Evolutionary conservation across 2,888 invertebrate genomes (phyloP).

Genomic region (Amphipyra berbera): DNA sequence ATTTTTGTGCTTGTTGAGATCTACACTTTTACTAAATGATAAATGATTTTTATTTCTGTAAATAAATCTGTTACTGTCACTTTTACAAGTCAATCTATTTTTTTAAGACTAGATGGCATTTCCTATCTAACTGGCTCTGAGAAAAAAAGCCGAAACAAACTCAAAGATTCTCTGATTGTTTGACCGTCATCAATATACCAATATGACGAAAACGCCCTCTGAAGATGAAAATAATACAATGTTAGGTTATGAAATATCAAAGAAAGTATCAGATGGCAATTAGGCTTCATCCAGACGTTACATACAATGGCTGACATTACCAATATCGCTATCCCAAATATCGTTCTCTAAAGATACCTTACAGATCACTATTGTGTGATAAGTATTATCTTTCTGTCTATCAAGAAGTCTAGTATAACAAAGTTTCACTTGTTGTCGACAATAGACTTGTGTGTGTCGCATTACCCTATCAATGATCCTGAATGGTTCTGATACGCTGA

Average conservation of each 20-base stretch:
- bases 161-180: no score
- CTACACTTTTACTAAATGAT: no score
- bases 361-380: constrained; percentile 47
- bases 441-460: constrained; percentile 35
- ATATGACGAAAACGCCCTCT: background rate
- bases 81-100: no score
- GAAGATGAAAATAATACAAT: background rate
- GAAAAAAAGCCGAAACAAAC: no score
- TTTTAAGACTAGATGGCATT: no score
- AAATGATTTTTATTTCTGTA: no score
- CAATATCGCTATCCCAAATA: constrained; percentile 45
- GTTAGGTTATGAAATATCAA: constrained; percentile 12
- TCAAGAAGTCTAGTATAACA: constrained; percentile 53
- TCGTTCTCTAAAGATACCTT: constrained; percentile 34
- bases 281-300: constrained; percentile 20
- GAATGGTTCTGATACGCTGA: no score
- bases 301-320: constrained; percentile 24
- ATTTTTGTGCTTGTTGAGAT: background rate
- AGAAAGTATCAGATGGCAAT: constrained; percentile 43
- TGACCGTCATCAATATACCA: no score
- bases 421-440: constrained; percentile 47
- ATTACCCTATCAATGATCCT: constrained; percentile 48
- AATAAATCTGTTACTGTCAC: no score
- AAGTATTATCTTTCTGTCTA: constrained; percentile 53
- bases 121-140: no score